A percentile compares a stretch with the other conserved stretches of the same genome.
phyloP scores from a whole-genome alignment of 2,888 invertebrate genomes.

The Osedax fenrisi region DNA sequence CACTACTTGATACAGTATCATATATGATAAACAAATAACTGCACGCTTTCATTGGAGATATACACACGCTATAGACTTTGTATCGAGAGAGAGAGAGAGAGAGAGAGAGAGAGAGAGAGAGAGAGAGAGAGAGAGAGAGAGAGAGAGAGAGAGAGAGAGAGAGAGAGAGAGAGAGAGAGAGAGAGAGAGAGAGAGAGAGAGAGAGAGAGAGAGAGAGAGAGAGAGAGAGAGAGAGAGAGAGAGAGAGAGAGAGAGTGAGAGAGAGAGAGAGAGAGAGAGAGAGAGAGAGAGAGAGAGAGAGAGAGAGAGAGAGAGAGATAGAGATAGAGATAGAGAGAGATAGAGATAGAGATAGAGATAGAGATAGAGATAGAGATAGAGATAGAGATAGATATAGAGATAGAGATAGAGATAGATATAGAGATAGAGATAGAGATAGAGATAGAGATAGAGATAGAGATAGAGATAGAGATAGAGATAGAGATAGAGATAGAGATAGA shows the following conservation, averaged over 20 bases:
- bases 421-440: conserved; percentile 3
- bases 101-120: conserved; percentile 22
- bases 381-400: too few species aligned
- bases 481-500: neutral
- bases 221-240: conserved; percentile 33
- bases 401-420: too few species aligned
- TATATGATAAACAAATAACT: too few species aligned
- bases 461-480: neutral
- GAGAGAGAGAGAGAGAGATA: too few species aligned
- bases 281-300: conserved; percentile 32
- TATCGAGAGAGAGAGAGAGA: neutral
- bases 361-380: conserved; percentile 3
- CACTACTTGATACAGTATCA: too few species aligned
- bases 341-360: too few species aligned
- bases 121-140: conserved; percentile 31
- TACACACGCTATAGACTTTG: too few species aligned
- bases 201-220: conserved; percentile 34
- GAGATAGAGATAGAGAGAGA: too few species aligned
- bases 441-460: neutral
- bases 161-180: conserved; percentile 33
- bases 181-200: conserved; percentile 35
- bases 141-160: conserved; percentile 29
- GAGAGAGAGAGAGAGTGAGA: conserved; percentile 33
- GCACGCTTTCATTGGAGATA: too few species aligned
- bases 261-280: conserved; percentile 34